A percentile compares a stretch with the other conserved stretches of the same genome.
Evolutionary conservation across 2,888 invertebrate genomes (phyloP).

Genomic region (Hermaeophaga mercurialis): DNA sequence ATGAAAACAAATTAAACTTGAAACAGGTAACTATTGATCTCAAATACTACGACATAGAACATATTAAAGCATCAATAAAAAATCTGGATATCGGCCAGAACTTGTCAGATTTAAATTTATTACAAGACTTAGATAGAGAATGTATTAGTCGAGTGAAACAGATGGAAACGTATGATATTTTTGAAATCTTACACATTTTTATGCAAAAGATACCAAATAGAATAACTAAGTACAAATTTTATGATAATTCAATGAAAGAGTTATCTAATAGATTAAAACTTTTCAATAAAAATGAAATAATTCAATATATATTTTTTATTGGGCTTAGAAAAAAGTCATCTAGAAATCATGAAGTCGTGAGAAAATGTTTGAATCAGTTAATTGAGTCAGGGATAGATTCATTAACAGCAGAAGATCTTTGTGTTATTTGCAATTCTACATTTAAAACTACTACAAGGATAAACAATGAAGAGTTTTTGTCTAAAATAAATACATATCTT

Average conservation of each 20-base stretch:
- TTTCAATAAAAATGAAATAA: slow-evolving; percentile 47
- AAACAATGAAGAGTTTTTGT: slow-evolving; percentile 45
- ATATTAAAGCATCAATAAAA: slow-evolving; percentile 32
- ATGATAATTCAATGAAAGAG: slow-evolving; percentile 45
- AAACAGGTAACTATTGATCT: slow-evolving; percentile 13
- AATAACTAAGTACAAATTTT: slow-evolving; percentile 49
- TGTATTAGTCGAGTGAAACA: slow-evolving; percentile 45
- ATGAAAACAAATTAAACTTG: not conserved
- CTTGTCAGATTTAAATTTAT: slow-evolving; percentile 39
- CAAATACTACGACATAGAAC: slow-evolving; percentile 25
- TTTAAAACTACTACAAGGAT: slow-evolving; percentile 56
- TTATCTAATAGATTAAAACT: slow-evolving; percentile 40
- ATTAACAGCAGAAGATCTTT: slow-evolving; percentile 52
- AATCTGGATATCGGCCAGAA: slow-evolving; percentile 28
- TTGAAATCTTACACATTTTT: slow-evolving; percentile 48
- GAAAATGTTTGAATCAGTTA: slow-evolving; percentile 46
- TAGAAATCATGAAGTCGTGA: slow-evolving; percentile 44
- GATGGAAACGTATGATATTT: slow-evolving; percentile 42
- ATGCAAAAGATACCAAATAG: slow-evolving; percentile 48
- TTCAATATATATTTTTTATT: slow-evolving; percentile 55
- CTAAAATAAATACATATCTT: slow-evolving; percentile 48
- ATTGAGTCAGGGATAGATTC: slow-evolving; percentile 38
- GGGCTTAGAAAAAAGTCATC: slow-evolving; percentile 51
- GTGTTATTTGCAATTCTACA: slow-evolving; percentile 54
- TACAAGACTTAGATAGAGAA: slow-evolving; percentile 49